Base-by-base conservation (phyloP, 64 coral and sea anemone genomes). In the Anthopleura sola region DNA sequence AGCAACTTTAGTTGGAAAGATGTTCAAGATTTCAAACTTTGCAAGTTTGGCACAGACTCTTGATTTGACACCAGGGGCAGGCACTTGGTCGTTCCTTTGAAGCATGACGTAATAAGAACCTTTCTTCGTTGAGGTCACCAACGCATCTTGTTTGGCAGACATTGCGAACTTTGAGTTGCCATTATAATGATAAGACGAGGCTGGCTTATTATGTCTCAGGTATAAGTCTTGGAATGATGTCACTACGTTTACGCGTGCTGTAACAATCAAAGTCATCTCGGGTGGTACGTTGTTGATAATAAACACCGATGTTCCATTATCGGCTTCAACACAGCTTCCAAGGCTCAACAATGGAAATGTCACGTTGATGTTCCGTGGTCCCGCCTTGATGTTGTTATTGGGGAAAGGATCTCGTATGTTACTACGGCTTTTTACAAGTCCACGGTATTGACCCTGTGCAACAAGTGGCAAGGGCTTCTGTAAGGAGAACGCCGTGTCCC, bases 391-490 rank as follows among this genome's bases (percentile, higher is more conserved):
- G 50, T 95, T 95, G 29, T 95, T 95, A 71, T 91, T 56, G 12
- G 54, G 89, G 23, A 85, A 78, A 5, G 66, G 62, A 58, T 95
- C 93, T 34, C 83, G 80, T 85, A 95, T 91, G 58, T 95, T 95
- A 74, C 93, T 91, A 21, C 93, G 93, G 17, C 83, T 95, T 82
- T 91, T 95, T n/a, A 95, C 80, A 36, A 95, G 86, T 32, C 93
- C 64, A 21, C 75, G 89, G 36, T 95, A 95, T 49, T 66, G 51
- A 37, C 93, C 90, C 39, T 85, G 29, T 9, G 74, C 66, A 57
- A 85, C 74, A 36, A 95, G 81, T 37, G 89, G 83, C 9, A 95
- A 49, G 32, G 69, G 21, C 5, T 24, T 86, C 36, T 53, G 55
- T 13, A 91, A 11, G 40, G 80, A 85, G 56, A 88, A 95, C 18